phyloP scores from a whole-genome alignment of 2,113 vertebrate genomes.

The Dendrocopos noguchii region DNA sequence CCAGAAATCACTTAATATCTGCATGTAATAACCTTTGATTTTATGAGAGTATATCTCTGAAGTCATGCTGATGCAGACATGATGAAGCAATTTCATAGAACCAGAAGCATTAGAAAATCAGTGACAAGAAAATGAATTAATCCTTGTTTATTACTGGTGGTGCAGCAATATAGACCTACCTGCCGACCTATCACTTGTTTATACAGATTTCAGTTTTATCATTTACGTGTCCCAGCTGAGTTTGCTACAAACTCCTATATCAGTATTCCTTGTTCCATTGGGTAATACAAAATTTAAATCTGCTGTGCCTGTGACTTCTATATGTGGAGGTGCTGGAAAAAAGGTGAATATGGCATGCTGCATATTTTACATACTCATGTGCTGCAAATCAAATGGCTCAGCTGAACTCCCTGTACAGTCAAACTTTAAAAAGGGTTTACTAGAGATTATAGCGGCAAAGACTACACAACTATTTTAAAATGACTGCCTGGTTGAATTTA shows the following conservation, averaged over 20 bases:
- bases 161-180: neutral
- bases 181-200: neutral
- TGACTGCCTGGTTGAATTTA: neutral
- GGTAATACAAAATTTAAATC: neutral
- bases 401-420: neutral
- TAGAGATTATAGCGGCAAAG: neutral
- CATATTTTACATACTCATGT: fast-evolving
- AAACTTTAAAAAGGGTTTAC: neutral
- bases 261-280: neutral
- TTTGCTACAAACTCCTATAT: neutral
- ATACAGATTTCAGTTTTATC: neutral
- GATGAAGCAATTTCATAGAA: neutral
- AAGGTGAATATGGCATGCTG: neutral
- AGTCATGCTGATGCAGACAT: fast-evolving
- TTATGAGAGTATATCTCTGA: neutral
- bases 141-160: neutral
- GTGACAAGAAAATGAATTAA: neutral
- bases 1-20: neutral
- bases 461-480: neutral
- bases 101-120: neutral
- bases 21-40: neutral
- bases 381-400: neutral
- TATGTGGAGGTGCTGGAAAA: neutral
- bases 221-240: neutral
- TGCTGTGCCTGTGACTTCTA: neutral